Evolutionary conservation across 2,797 vertebrate genomes (phyloP).

Genomic region (Cyclura pinguis): DNA sequence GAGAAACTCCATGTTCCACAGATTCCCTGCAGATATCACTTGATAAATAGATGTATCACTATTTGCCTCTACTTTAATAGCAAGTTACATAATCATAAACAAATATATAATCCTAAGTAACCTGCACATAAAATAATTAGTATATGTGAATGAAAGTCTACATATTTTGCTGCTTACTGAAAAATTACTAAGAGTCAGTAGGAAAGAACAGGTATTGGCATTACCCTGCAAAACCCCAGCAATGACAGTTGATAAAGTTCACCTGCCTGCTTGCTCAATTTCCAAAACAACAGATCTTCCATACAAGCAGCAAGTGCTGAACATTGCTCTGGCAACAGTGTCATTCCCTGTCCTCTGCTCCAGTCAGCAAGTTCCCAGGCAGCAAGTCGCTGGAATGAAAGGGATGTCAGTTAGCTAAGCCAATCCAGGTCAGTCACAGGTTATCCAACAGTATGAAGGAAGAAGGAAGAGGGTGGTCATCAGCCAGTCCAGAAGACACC

Average conservation of each 20-base stretch:
- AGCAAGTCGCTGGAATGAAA: too few species aligned
- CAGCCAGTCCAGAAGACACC: too few species aligned
- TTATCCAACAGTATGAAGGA: too few species aligned
- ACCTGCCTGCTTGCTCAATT: background rate
- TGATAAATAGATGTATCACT: background rate
- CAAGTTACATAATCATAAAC: background rate
- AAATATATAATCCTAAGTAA: too few species aligned
- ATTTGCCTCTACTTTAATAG: constrained; percentile 1
- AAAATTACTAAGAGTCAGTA: background rate
- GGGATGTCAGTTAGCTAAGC: too few species aligned
- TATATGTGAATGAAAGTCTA: background rate
- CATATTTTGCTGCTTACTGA: background rate
- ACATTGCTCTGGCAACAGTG: background rate
- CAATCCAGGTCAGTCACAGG: too few species aligned
- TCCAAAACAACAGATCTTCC: background rate
- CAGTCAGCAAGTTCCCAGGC: too few species aligned
- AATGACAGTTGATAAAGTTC: background rate
- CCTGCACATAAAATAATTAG: background rate
- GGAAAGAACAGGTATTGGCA: background rate
- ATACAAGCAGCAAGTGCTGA: background rate
- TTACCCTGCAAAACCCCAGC: background rate
- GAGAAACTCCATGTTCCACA: background rate
- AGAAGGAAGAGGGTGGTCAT: too few species aligned
- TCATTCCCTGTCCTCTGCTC: background rate
- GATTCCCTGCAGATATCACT: background rate